Evolutionary conservation across 2,113 vertebrate species (phyloP).

Genomic region (Thamnaconus septentrionalis): DNA sequence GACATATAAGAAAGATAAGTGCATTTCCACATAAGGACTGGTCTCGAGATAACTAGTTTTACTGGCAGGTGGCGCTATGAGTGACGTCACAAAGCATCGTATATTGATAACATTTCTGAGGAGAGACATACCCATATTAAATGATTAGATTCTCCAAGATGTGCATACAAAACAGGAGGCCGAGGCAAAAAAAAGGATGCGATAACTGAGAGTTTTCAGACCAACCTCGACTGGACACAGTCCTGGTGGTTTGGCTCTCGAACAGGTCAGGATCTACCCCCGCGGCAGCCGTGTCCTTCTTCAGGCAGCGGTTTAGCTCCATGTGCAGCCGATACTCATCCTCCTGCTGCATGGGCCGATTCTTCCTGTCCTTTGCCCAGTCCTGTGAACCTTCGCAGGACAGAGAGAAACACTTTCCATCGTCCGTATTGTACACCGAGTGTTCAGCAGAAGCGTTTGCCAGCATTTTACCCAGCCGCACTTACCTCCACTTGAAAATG

Average conservation of each 20-base stretch:
- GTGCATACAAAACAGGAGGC: too few relatives aligned
- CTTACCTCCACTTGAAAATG: slow-evolving; percentile 89
- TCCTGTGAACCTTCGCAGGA: slow-evolving; percentile 78
- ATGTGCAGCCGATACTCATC: slow-evolving; percentile 96
- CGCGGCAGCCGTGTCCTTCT: slow-evolving; percentile 83
- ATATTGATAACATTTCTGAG: too few relatives aligned
- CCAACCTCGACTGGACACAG: slow-evolving; percentile 92
- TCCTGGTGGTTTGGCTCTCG: slow-evolving; percentile 88
- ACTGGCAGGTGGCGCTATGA: too few relatives aligned
- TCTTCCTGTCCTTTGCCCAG: slow-evolving; percentile 89
- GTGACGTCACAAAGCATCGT: too few relatives aligned
- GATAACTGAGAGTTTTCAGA: background rate
- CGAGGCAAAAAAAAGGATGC: background rate
- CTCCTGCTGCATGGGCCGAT: slow-evolving; percentile 94
- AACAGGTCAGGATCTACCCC: slow-evolving; percentile 88
- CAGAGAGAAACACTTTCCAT: background rate
- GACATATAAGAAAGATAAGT: too few relatives aligned
- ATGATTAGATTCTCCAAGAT: too few relatives aligned
- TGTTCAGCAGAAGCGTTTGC: background rate
- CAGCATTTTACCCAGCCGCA: background rate
- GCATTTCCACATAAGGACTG: too few relatives aligned
- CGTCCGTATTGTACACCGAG: too few relatives aligned
- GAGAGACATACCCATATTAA: too few relatives aligned
- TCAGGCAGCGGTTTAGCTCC: slow-evolving; percentile 91
- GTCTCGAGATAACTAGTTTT: too few relatives aligned